These are phyloP conservation scores for Venustaconcha ellipsiformis DNA, from an alignment of 1,140 invertebrate genomes.

Conservation along the genomic window DNA sequence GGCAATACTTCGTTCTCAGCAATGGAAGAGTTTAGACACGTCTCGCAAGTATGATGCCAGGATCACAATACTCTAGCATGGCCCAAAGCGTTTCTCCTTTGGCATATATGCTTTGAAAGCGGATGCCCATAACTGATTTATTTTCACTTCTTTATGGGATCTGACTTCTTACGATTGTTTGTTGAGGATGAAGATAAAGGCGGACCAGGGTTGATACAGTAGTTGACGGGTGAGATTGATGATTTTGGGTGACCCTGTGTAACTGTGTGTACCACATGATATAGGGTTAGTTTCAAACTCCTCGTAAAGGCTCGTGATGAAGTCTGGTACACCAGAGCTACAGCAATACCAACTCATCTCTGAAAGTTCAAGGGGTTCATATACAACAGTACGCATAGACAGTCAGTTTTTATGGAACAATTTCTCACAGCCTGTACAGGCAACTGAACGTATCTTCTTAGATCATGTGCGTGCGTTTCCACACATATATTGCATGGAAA, in stretches of 20 bases:
- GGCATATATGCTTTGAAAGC: constrained; percentile 3
- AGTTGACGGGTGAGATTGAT: neutral
- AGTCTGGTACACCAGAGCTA: neutral
- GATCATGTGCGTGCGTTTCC: too few relatives aligned
- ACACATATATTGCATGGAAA: too few relatives aligned
- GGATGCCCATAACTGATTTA: neutral
- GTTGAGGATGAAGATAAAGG: neutral
- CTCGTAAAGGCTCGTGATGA: constrained; percentile 4
- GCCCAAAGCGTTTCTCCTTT: constrained; percentile 8
- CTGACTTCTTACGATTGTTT: neutral
- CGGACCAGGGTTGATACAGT: neutral
- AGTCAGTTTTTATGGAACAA: too few relatives aligned
- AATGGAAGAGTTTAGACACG: constrained; percentile 1
- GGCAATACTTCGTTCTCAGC: constrained; percentile 3
- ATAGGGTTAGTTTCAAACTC: neutral
- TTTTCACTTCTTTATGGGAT: neutral
- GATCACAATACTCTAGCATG: neutral
- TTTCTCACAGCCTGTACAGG: too few relatives aligned
- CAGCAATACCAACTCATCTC: constrained; percentile 4
- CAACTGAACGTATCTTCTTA: too few relatives aligned
- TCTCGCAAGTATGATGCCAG: constrained; percentile 4
- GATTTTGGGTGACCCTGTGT: neutral
- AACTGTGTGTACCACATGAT: neutral
- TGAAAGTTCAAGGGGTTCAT: too few relatives aligned
- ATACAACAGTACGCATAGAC: too few relatives aligned